These are phyloP conservation scores for Drosophila rhopaloa DNA, from an alignment of 1,140 invertebrate genomes.

Conservation along the genomic window DNA sequence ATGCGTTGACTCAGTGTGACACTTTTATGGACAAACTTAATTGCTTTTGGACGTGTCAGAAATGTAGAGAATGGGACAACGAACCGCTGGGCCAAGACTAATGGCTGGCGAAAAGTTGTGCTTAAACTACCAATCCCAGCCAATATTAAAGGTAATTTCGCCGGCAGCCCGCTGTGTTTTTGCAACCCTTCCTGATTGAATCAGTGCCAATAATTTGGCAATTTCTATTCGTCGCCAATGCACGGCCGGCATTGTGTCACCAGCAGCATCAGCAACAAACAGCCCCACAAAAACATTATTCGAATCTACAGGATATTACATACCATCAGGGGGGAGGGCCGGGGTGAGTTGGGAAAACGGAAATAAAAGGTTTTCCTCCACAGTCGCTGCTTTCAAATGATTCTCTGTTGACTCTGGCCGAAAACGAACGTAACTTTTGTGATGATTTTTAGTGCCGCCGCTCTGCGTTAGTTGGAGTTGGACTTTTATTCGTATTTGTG, in stretches of 20 bases:
- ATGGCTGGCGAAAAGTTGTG: conserved; percentile 22
- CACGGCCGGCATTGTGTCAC: conserved; percentile 57
- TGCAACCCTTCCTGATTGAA: conserved; percentile 68
- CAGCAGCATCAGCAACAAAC: conserved; percentile 41
- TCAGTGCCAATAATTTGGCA: conserved; percentile 79
- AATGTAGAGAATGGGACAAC: conserved; percentile 15
- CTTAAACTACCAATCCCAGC: conserved; percentile 27
- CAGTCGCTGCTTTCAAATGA: conserved; percentile 27
- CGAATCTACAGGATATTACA: conserved; percentile 64
- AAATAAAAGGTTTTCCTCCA: conserved; percentile 55
- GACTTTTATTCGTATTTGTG: conserved; percentile 56
- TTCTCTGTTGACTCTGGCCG: conserved; percentile 42
- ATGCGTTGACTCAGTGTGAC: conserved; percentile 62
- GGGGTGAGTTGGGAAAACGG: conserved; percentile 10
- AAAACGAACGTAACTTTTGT: conserved; percentile 60
- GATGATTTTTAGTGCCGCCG: conserved; percentile 68
- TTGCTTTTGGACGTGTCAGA: conserved; percentile 69
- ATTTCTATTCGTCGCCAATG: conserved; percentile 73
- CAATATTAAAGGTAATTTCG: conserved; percentile 46
- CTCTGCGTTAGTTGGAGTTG: conserved; percentile 53
- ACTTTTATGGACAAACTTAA: conserved; percentile 77
- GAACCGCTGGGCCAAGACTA: conserved; percentile 31
- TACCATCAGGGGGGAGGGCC: conserved; percentile 10
- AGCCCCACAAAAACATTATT: conserved; percentile 50
- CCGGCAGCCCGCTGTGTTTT: conserved; percentile 9